Evolutionary conservation across 53 echinoderm and acorn worm species (phyloP).

Genomic region (Luidia sarsii): DNA sequence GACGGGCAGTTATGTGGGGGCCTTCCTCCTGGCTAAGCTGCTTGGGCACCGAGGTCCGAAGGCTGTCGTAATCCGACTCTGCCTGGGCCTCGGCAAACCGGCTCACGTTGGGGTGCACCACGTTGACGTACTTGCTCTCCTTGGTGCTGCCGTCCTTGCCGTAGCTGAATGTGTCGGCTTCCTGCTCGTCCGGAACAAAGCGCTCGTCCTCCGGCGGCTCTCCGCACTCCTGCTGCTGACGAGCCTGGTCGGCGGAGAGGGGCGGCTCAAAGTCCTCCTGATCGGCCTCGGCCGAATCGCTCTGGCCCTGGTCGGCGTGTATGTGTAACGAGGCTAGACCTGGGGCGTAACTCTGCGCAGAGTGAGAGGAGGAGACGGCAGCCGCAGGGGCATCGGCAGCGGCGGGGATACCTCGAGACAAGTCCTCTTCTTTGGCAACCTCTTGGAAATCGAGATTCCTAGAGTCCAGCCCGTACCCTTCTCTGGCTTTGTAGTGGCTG

Average conservation of each 20-base stretch:
- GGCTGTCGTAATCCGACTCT: conserved; percentile 4
- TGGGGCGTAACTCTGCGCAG: background rate
- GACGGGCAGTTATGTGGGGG: conserved; percentile 47
- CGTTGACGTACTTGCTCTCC: conserved; percentile 36
- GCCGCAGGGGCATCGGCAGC: no score
- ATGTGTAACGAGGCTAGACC: background rate
- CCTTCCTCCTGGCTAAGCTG: conserved; percentile 26
- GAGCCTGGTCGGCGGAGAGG: conserved; percentile 6
- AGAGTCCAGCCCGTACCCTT: background rate
- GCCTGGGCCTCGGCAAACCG: conserved; percentile 5
- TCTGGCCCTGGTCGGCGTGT: conserved; percentile 53
- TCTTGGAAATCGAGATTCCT: conserved; percentile 4
- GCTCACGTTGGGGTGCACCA: conserved; percentile 44
- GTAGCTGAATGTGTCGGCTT: background rate
- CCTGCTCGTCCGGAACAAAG: background rate
- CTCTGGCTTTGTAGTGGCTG: background rate
- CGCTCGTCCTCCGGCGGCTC: conserved; percentile 22
- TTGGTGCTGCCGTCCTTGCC: conserved; percentile 18
- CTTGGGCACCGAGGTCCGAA: conserved; percentile 13
- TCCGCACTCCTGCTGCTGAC: no score
- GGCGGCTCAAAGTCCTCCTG: conserved; percentile 67
- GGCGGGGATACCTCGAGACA: no score
- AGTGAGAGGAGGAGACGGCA: background rate
- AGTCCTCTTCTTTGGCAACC: background rate
- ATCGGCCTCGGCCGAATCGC: conserved; percentile 91